Percentiles rank a stretch among this genome's conserved stretches.
Evolutionary conservation across 2,113 vertebrate genomes (phyloP).

Genomic region (Burhinus bistriatus): DNA sequence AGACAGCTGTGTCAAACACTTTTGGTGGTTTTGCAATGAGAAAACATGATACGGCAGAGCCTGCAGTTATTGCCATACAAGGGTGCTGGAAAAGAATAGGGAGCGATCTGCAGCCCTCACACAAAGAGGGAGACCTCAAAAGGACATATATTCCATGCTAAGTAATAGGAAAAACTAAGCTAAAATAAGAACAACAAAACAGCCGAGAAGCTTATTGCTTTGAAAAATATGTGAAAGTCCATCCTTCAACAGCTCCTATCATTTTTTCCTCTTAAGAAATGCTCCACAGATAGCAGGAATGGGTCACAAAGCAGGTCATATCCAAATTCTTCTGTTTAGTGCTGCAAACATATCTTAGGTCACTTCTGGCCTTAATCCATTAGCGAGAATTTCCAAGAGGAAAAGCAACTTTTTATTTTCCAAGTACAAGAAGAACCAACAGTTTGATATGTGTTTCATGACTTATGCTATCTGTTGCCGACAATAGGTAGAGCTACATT

Average conservation of each 20-base stretch:
- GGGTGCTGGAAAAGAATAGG: neutral
- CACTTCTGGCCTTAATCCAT: neutral
- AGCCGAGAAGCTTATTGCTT: neutral
- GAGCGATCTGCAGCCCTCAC: neutral
- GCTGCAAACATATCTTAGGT: neutral
- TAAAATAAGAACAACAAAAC: neutral
- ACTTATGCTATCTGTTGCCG: neutral
- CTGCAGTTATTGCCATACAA: neutral
- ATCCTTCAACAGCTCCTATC: neutral
- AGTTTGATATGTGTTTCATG: neutral
- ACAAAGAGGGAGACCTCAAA: neutral
- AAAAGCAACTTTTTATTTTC: neutral
- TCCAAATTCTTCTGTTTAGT: neutral
- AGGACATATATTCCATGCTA: neutral
- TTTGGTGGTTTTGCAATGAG: neutral
- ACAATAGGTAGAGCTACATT: neutral
- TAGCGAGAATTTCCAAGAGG: neutral
- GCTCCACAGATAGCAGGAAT: neutral
- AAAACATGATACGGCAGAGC: neutral
- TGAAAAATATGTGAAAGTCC: neutral
- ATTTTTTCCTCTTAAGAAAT: neutral
- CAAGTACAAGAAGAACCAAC: neutral
- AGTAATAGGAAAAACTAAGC: neutral
- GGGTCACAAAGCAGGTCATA: neutral
- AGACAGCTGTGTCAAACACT: neutral